Base-by-base conservation (phyloP, 2,888 invertebrate species). In the Megalurothrips usitatus region DNA sequence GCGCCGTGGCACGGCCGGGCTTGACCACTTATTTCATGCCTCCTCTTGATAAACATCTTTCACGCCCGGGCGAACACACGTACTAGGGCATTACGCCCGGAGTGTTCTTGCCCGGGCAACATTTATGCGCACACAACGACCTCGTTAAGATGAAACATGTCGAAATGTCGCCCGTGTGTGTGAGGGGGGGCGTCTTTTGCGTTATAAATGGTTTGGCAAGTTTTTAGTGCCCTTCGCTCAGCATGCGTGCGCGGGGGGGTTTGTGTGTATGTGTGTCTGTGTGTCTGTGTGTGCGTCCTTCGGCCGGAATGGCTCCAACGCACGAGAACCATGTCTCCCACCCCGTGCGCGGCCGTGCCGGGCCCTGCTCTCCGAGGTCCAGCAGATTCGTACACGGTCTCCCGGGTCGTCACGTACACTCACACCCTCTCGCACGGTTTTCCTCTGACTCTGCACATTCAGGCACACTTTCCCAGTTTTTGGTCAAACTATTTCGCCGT, bases 61-160 rank as follows among this genome's bases (percentile, higher is more conserved):
- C 58, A 58, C 23, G 26, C 68, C 26, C 68, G 68, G 12, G 68
- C 58, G 68, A 6, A 43, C 68, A 23, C 68, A 75, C 68, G 26
- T 58, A 19, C 19, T 52, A 52, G 23, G 68, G 68, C 34, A 75
- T 75, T 75, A 75, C 68, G 68, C 68, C 23, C 11, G 26, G 26
- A 75, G 68, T 75, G 68, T 75, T 75, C 68, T 75, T n/a, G n/a
- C 23, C 26, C 68, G 68, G 68, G 8, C 68, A 75, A 26, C 68
- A 26, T 75, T 75, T 75, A 75, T 75, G 68, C 68, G 8, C 68
- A 26, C 68, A 23, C 68, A 75, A 75, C 68, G 68, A 26, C 68
- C 68, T 75, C 68, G 68, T 75, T 75, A 75, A 75, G 26, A 75
- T 75, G 68, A 75, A 75, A 75, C 68, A 75, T 75, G 68, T 75